Conservation (phyloP, 2,797 vertebrate genomes). For the Cryptoprocta ferox region DNA sequence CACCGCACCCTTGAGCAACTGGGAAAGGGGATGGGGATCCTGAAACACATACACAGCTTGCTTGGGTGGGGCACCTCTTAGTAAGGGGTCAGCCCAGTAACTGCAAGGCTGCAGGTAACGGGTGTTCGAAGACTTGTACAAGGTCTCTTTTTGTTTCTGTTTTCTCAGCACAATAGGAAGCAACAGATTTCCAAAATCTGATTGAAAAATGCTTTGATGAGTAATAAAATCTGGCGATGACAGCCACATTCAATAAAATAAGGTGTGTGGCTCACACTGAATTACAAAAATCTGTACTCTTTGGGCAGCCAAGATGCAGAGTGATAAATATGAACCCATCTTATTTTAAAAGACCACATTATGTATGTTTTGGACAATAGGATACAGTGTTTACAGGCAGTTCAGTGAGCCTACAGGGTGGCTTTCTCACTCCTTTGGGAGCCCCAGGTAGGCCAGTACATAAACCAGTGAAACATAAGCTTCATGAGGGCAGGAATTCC, state of each 20-base stretch:
- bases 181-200: slow-evolving; percentile 22
- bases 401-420: background rate
- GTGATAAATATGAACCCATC: background rate
- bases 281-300: slow-evolving; percentile 37
- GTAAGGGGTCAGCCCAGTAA: background rate
- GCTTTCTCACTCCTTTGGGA: background rate
- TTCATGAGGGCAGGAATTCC: background rate
- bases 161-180: slow-evolving; percentile 29
- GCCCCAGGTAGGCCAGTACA: background rate
- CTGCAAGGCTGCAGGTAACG: background rate
- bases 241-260: slow-evolving; percentile 41
- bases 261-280: background rate
- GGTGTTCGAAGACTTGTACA: background rate
- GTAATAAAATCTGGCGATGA: slow-evolving; percentile 53
- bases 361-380: background rate
- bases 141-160: background rate
- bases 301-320: slow-evolving; percentile 41
- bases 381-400: background rate
- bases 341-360: background rate
- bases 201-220: slow-evolving; percentile 58
- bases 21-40: background rate
- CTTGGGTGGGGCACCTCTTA: background rate
- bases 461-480: background rate
- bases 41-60: background rate
- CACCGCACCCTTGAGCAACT: background rate